Evolutionary conservation across 92 coral and sea anemone genomes (phyloP), one percentile per base, ranked within the genome.

Genomic region (Epizoanthus ramosus): DNA sequence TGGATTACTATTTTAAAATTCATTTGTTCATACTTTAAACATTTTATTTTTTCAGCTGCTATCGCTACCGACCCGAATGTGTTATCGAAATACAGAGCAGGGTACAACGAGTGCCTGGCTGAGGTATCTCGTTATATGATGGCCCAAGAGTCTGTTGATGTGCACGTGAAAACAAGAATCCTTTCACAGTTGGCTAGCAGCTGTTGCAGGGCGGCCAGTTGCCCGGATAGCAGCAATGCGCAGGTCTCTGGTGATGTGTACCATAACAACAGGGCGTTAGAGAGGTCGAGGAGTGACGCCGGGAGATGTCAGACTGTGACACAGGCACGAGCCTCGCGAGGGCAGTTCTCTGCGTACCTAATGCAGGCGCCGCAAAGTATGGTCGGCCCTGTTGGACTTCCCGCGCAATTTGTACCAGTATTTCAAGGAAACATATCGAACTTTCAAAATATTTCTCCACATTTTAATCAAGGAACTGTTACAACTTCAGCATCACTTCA

Each of bases 101-200:
- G 96, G 17, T 92, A 84, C 86, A 87, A 86, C 22, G 93, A 88
- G 33, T 92, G 91, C 53, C 65, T 88, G 71, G 84, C 91, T 23
- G 93, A 89, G 61, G 87, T 92, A 63, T 54, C 91, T 25, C 87
- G 85, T 25, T 75, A 86, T 72, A 71, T 87, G 80, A 83, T 79
- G 83, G 80, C 89, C 15, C 83, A 90, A 60, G 85, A 85, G 12
- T 71, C 85, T 50, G 57, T 85, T 1, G 93, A 87, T 22, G 85
- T 88, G 61, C 86, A 85, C 61, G 39, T 86, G 25, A 85, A 84
- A 59, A 67, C 90, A 14, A 89, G 77, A 58, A 85, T 92, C 68
- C 74, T 87, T 31, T 87, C 90, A 24, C 96, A 90, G 63, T 63
- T 92, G 12, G 87, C 81, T 68, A 80, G 57, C 60, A 39, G 74